Percentiles rank a stretch among this genome's conserved stretches.
Conservation (phyloP, 2,888 invertebrate genomes). For the Notodonta dromedarius region DNA sequence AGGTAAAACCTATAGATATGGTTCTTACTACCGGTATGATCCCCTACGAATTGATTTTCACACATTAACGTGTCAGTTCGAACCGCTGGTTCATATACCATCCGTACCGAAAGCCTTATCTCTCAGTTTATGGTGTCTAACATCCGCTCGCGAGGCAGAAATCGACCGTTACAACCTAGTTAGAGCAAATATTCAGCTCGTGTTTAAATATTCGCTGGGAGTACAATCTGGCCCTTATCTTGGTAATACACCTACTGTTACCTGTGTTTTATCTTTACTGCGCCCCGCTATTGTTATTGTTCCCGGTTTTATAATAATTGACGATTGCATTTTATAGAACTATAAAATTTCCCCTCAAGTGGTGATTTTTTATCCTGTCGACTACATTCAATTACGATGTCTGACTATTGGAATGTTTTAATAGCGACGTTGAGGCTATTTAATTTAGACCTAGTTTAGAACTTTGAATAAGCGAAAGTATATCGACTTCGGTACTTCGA, state of each 20-base stretch:
- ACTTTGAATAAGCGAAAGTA: no score
- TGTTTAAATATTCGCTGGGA: conserved; percentile 55
- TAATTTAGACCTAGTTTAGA: no score
- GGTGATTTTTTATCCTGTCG: conserved; percentile 15
- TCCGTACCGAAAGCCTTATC: conserved; percentile 56
- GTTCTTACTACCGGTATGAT: neutral
- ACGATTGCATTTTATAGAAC: conserved; percentile 31
- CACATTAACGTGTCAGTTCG: conserved; percentile 44
- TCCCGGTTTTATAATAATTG: conserved; percentile 25
- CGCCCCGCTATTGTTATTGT: conserved; percentile 26
- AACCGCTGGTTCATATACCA: conserved; percentile 23
- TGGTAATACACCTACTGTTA: conserved; percentile 18
- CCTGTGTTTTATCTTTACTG: conserved; percentile 37
- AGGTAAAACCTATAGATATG: no score
- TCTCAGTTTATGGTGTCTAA: conserved; percentile 57
- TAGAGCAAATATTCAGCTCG: conserved; percentile 57
- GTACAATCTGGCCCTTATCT: conserved; percentile 40
- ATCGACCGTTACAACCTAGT: conserved; percentile 60
- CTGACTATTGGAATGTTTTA: neutral
- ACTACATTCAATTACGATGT: neutral
- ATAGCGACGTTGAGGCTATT: neutral
- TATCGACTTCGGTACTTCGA: no score
- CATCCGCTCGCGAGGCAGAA: conserved; percentile 59
- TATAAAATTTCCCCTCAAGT: conserved; percentile 20
- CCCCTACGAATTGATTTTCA: conserved; percentile 39